Conservation (phyloP, 2,113 vertebrate species). For the Pomatorhinus ruficollis region DNA sequence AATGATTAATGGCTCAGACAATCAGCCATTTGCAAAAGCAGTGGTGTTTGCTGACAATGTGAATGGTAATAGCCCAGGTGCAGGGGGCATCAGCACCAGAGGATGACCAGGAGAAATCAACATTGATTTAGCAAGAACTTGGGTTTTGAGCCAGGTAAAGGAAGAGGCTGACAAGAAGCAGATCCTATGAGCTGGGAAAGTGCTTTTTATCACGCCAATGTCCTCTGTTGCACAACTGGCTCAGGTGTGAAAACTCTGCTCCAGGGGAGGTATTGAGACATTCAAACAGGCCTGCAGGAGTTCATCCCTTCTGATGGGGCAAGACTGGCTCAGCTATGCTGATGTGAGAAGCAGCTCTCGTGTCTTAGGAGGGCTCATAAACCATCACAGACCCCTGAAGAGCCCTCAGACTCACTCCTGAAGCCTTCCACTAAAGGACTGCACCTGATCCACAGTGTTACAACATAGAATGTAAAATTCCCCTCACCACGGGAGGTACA, state of each 20-base stretch:
- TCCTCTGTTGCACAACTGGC: not conserved
- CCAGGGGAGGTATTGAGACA: accelerated
- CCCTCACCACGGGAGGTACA: accelerated
- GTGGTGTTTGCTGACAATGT: not conserved
- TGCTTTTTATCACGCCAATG: not conserved
- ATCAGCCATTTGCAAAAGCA: not conserved
- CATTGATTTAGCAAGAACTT: not conserved
- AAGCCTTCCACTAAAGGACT: not conserved
- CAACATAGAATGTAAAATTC: not conserved
- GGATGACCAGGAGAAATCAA: not conserved
- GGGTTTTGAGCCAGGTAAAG: not conserved
- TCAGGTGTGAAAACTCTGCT: not conserved
- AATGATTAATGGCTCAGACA: not conserved
- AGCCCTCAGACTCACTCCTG: not conserved
- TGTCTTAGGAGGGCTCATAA: not conserved
- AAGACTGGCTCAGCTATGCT: not conserved
- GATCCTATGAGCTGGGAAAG: accelerated
- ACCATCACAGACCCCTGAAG: not conserved
- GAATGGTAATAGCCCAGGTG: not conserved
- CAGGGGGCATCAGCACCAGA: accelerated
- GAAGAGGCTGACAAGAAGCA: not conserved
- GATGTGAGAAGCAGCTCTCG: not conserved
- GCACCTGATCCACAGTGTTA: not conserved
- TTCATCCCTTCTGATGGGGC: not conserved
- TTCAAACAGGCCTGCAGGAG: not conserved